Evolutionary conservation across 2,797 vertebrate species (phyloP).

Genomic region (Myotis planiceps): DNA sequence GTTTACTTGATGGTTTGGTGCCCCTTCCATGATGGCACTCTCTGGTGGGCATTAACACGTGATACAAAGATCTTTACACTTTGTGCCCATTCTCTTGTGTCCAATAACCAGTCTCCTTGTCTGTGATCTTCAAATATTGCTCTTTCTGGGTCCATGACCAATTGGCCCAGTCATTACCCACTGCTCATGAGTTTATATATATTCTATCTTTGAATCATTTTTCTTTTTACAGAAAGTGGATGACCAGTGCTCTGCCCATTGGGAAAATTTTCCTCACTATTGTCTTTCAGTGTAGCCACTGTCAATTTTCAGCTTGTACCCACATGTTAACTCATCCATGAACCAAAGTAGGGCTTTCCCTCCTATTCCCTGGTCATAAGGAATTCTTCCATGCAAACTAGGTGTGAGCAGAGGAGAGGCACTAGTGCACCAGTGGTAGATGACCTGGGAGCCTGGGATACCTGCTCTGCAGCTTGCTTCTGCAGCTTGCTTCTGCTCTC

Average conservation of each 20-base stretch:
- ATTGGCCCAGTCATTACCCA: background rate
- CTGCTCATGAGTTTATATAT: background rate
- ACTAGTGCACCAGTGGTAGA: background rate
- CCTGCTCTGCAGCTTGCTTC: background rate
- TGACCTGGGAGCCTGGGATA: background rate
- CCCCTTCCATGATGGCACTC: background rate
- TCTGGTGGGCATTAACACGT: background rate
- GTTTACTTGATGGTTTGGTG: background rate
- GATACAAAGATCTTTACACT: background rate
- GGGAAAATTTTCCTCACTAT: background rate
- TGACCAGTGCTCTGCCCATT: background rate
- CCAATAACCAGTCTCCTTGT: background rate
- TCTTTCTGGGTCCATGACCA: background rate
- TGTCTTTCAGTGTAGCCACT: background rate
- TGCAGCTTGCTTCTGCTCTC: background rate
- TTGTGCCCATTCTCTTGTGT: background rate
- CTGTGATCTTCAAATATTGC: background rate
- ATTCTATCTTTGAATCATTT: background rate
- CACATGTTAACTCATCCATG: background rate
- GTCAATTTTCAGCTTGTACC: background rate
- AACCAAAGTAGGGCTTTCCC: background rate
- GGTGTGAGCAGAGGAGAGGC: background rate
- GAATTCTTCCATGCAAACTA: background rate
- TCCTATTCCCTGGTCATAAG: background rate
- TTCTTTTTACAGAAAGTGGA: background rate